A percentile compares a stretch with the other conserved stretches of the same genome.
phyloP scores from a whole-genome alignment of 1,140 invertebrate genomes.

The Drosophila tropicalis region DNA sequence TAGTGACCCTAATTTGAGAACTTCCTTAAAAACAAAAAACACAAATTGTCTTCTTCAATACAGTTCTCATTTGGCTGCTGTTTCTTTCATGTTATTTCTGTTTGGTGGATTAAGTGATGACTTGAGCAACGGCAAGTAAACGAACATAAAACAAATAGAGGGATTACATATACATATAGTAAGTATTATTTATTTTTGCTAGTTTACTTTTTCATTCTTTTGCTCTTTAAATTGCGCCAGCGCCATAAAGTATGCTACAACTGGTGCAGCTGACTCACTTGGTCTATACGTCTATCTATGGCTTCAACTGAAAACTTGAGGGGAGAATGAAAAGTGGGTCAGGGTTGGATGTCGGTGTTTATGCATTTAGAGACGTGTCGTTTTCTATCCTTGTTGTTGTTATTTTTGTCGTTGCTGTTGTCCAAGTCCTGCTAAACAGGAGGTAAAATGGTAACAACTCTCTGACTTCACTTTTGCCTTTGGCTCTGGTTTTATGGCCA shows the following conservation, averaged over 20 bases:
- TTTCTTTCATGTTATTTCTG: conserved; percentile 38
- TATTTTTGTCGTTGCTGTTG: conserved; percentile 8
- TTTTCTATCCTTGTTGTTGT: not conserved
- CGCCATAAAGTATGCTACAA: conserved; percentile 53
- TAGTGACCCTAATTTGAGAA: conserved; percentile 16
- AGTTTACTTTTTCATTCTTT: conserved; percentile 43
- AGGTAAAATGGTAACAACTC: conserved; percentile 42
- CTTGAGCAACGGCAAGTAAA: conserved; percentile 41
- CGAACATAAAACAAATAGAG: conserved; percentile 45
- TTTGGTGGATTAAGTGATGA: conserved; percentile 69
- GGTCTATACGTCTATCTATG: conserved; percentile 12
- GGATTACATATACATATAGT: not conserved
- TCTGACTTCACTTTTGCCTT: conserved; percentile 34
- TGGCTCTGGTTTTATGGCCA: conserved; percentile 45
- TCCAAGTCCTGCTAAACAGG: conserved; percentile 17
- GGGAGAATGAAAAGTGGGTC: conserved; percentile 43
- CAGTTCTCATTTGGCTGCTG: conserved; percentile 24
- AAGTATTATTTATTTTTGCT: conserved; percentile 19
- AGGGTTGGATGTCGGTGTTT: conserved; percentile 53
- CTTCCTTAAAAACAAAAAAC: not conserved
- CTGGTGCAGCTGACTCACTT: conserved; percentile 28
- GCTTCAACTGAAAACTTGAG: conserved; percentile 3
- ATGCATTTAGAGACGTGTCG: conserved; percentile 61
- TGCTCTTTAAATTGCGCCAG: conserved; percentile 51
- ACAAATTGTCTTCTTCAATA: conserved; percentile 39